Base-by-base conservation (phyloP, 1,140 invertebrate species). In the Reticulitermes speratus region DNA sequence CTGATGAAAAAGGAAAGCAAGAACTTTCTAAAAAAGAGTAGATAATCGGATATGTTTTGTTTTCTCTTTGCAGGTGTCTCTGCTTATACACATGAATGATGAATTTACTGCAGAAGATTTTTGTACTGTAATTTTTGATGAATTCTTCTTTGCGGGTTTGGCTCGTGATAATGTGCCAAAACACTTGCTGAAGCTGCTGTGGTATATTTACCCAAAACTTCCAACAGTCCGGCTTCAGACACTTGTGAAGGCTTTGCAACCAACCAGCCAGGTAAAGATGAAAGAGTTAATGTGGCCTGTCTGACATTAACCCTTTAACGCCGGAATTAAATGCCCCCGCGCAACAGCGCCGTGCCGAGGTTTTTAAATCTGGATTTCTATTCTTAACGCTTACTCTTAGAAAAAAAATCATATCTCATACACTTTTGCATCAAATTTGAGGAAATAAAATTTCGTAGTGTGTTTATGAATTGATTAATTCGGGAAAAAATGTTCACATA, bases 51-150 rank as follows among this genome's bases (percentile, higher is more conserved):
- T 25, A 75, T 25, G 25, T n/a, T n/a, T 83, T 83, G 8, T 85
- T 83, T 84, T 75, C 38, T 81, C 55, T 59, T 89, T 89, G 7
- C 87, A 95, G 94, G 94, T 98, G n/a, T 95, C 96, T 3, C 90
- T 97, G 69, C 92, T 99, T 1, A 96, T 98, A 88, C 95, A 96
- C 84, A 95, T 98, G 93, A 94, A 95, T 5, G 98, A 99, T 88
- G 98, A 99, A 90, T 99, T 99, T 90, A 93, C 95, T 87, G 95
- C 96, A 11, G 97, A 98, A 92, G 97, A 98, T 88, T 99, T 99
- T 89, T 99, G 97, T 91, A 98, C 97, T 2, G 97, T 97, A 1
- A 94, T 99, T 30, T 99, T 99, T 92, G 98, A 99, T 92, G 98
- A 99, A 91, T 99, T 99, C 90, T 97, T 99, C 88, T 97, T 98